These are phyloP conservation scores for Drosophila ustulata DNA, from an alignment of 2,888 invertebrate species.

Conservation along the genomic window DNA sequence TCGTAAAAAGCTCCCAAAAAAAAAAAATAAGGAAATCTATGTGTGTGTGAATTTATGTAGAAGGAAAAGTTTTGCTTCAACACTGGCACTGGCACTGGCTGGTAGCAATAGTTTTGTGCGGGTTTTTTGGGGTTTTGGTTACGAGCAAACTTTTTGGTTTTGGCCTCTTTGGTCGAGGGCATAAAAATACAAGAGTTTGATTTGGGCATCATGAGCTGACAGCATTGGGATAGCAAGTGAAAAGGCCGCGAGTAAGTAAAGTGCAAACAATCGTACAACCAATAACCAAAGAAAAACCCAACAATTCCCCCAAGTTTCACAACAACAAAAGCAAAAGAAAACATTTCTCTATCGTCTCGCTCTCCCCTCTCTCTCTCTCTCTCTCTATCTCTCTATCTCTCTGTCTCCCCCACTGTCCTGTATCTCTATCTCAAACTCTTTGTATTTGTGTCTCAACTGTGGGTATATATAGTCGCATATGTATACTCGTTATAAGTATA, in stretches of 20 bases:
- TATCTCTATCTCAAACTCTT: conserved; percentile 10
- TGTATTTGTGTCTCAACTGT: conserved; percentile 14
- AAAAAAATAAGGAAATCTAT: neutral
- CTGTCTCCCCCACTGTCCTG: neutral
- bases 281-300: conserved; percentile 13
- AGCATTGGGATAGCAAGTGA: conserved; percentile 33
- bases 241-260: conserved; percentile 35
- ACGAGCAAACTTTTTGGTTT: conserved; percentile 30
- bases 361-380: conserved; percentile 13
- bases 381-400: conserved; percentile 8
- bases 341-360: conserved; percentile 41
- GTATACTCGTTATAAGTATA: conserved; percentile 35
- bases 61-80: conserved; percentile 41
- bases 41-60: too few species aligned
- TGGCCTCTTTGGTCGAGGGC: conserved; percentile 20
- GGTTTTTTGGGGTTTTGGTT: conserved; percentile 26
- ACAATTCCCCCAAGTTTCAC: conserved; percentile 12
- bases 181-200: conserved; percentile 45
- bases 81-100: conserved; percentile 15
- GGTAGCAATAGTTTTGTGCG: conserved; percentile 60
- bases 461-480: conserved; percentile 15
- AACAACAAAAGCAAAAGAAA: conserved; percentile 35
- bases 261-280: conserved; percentile 27
- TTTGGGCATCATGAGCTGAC: conserved; percentile 48
- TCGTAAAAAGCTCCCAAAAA: conserved; percentile 51